Base-by-base conservation (phyloP, 2,888 invertebrate species). In the Tryphoninae sp. region DNA sequence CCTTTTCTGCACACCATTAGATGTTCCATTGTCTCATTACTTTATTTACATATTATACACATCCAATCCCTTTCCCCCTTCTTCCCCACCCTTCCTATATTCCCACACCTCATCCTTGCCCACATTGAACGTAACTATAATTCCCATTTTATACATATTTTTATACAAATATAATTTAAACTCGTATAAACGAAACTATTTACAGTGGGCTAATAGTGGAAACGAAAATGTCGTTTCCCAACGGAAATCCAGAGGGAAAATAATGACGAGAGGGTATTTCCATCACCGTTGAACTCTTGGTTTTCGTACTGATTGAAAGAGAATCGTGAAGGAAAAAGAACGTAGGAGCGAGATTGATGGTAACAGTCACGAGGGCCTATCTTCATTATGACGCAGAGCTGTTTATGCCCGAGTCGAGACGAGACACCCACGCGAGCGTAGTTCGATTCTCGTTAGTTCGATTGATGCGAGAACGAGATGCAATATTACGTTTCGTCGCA, bases 401-500 rank as follows among this genome's bases (percentile, higher is more conserved):
- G 61, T 59, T 72, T 51, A 59, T 13, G 33, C 61, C 19, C 61
- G 51, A 62, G 45, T 72, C 49, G 61, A 19, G 45, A 13, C 45
- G 23, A 26, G 51, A 51, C 72, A 61, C 51, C 51, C 61, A 61
- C 58, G 58, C 58, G 33, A 33, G 33, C 58, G 40, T n/a, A n/a
- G n/a, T n/a, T n/a, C n/a, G n/a, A 71, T 71, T 71, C n/a, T 42
- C 59, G 13, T 59, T 23, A 33, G 40, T 22, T 22, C 42, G 23
- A 71, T 71, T 42, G 13, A 42, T 58, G 11, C 33, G 55, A 19
- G 7, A 33, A 4, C 11, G 40, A 58, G 45, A 9, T 13, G 22
- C 40, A 23, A 1, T 9, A n/a, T 16, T 45, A 45, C 13, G 13
- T 6, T 13, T 45, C 3, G 45, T 13, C 45, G 2, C 9, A 2